Evolutionary conservation across 2,797 vertebrate species (phyloP).

Genomic region (Protonibea diacanthus): DNA sequence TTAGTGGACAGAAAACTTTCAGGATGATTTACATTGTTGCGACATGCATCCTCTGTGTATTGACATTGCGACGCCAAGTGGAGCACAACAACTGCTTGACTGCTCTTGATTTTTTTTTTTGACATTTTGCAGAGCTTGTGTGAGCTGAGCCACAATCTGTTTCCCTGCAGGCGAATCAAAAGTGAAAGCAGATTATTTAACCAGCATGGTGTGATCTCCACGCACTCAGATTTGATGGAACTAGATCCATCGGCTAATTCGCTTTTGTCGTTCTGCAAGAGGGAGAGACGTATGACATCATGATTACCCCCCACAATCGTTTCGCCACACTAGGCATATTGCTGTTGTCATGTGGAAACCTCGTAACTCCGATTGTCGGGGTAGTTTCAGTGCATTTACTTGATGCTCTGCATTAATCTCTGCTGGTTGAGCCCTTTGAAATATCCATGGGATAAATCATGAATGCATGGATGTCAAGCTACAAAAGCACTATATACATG

Average conservation of each 20-base stretch:
- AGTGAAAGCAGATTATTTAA: slow-evolving; percentile 73
- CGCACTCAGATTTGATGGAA: slow-evolving; percentile 56
- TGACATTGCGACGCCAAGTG: slow-evolving; percentile 23
- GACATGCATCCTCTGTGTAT: slow-evolving; percentile 9
- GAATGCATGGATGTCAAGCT: not conserved
- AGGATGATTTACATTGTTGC: not conserved
- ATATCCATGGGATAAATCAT: not conserved
- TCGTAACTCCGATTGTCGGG: not conserved
- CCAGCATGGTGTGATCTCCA: slow-evolving; percentile 63
- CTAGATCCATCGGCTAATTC: slow-evolving; percentile 76
- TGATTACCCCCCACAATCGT: slow-evolving; percentile 20
- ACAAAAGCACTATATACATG: not conserved
- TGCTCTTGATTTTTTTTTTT: slow-evolving; percentile 32
- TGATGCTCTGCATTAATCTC: not conserved
- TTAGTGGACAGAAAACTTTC: not conserved
- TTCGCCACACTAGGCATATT: not conserved
- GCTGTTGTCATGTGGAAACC: slow-evolving; percentile 14
- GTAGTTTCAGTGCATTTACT: slow-evolving; percentile 2
- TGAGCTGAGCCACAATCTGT: slow-evolving; percentile 64
- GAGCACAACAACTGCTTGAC: slow-evolving; percentile 48
- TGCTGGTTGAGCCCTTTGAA: slow-evolving; percentile 6
- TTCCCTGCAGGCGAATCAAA: slow-evolving; percentile 71
- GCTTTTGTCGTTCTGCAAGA: slow-evolving; percentile 54
- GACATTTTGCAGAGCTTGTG: slow-evolving; percentile 60
- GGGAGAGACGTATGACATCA: slow-evolving; percentile 60